Evolutionary conservation across 2,113 vertebrate genomes (phyloP).

Genomic region (Scytalopus superciliaris): DNA sequence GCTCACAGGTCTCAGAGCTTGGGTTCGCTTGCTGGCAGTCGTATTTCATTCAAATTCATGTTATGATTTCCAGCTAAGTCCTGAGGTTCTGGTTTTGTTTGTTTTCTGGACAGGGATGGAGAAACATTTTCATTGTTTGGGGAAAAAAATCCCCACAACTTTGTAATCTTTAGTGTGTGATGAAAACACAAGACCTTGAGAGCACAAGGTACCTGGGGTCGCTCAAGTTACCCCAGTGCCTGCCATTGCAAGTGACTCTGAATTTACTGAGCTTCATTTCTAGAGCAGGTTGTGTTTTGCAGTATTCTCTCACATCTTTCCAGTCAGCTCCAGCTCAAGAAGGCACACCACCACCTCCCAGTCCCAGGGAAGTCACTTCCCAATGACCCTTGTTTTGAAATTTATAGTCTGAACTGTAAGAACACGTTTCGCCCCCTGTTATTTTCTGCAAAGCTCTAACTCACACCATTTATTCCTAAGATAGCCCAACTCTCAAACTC

Average conservation of each 20-base stretch:
- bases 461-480: not conserved
- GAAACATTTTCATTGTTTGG: too few species aligned
- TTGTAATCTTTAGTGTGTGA: not conserved
- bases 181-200: not conserved
- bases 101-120: not conserved
- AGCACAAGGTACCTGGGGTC: not conserved
- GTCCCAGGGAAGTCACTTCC: not conserved
- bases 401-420: not conserved
- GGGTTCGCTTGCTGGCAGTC: not conserved
- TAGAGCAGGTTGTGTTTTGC: not conserved
- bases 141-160: too few species aligned
- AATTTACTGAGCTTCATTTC: not conserved
- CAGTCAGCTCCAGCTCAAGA: not conserved
- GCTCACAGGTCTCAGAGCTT: not conserved
- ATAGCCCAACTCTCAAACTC: not conserved
- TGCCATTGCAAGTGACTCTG: not conserved
- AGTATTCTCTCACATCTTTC: not conserved
- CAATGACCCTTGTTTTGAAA: accelerated
- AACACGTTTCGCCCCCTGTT: not conserved
- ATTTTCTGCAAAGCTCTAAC: not conserved
- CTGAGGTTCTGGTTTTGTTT: not conserved
- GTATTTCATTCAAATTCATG: not conserved
- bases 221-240: not conserved
- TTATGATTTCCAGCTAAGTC: not conserved
- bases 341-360: not conserved